Percentiles rank a stretch among this genome's conserved stretches.
Evolutionary conservation across 2,888 invertebrate species (phyloP).

Genomic region (Sesia bembeciformis): DNA sequence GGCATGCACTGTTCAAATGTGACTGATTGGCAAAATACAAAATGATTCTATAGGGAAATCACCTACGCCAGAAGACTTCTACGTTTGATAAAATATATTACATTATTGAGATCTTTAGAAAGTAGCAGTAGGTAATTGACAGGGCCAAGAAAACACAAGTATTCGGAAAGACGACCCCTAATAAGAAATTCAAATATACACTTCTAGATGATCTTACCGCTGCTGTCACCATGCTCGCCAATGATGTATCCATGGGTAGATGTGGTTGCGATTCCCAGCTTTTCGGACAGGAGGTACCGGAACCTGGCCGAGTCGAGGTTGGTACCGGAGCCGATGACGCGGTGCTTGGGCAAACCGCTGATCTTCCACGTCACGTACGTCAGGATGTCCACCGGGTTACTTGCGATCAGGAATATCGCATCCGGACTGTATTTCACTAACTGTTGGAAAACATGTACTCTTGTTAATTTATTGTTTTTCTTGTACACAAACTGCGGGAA

Average conservation of each 20-base stretch:
- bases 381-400: conserved; percentile 94
- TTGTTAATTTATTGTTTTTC: too few species aligned
- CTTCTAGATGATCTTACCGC: conserved; percentile 66
- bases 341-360: conserved; percentile 89
- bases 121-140: too few species aligned
- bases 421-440: conserved; percentile 89
- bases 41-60: too few species aligned
- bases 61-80: too few species aligned
- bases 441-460: conserved; percentile 25
- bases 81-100: too few species aligned
- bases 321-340: conserved; percentile 93
- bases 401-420: conserved; percentile 88
- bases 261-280: conserved; percentile 84
- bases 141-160: too few species aligned
- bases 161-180: too few species aligned
- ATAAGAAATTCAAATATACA: too few species aligned
- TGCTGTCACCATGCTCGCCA: conserved; percentile 95
- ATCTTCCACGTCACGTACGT: conserved; percentile 97
- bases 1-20: too few species aligned
- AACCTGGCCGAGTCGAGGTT: conserved; percentile 95
- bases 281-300: conserved; percentile 89
- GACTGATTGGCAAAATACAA: too few species aligned
- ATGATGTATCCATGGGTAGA: conserved; percentile 95
- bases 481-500: too few species aligned
- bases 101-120: too few species aligned